Conservation (phyloP, 2,888 invertebrate genomes). For the Hecatera dysodea region DNA sequence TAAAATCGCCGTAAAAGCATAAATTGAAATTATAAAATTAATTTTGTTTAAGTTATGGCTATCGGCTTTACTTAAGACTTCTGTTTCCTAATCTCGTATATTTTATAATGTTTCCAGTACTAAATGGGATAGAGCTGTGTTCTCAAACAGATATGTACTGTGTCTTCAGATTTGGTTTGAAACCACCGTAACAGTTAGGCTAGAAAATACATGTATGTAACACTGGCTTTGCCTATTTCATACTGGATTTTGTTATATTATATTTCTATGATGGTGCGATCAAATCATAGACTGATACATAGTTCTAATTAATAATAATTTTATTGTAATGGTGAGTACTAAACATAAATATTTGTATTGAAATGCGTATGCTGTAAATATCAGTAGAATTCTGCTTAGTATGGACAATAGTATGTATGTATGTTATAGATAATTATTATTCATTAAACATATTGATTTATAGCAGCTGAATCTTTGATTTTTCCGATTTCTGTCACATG, state of each 20-base stretch:
- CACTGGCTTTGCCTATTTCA: conserved; percentile 18
- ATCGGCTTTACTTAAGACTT: conserved; percentile 49
- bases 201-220: conserved; percentile 5
- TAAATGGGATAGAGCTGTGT: conserved; percentile 7
- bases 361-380: conserved; percentile 62
- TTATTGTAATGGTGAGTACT: conserved; percentile 39
- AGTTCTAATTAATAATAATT: conserved; percentile 43
- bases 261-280: conserved; percentile 56
- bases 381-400: conserved; percentile 50
- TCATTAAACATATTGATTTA: conserved; percentile 60
- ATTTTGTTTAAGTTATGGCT: conserved; percentile 48
- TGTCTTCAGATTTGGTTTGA: background rate
- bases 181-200: no score
- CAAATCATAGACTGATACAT: conserved; percentile 61
- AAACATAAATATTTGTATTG: conserved; percentile 52
- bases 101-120: conserved; percentile 31
- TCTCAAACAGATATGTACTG: background rate
- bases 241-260: conserved; percentile 29
- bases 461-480: conserved; percentile 10
- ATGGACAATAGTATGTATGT: conserved; percentile 50
- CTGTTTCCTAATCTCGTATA: conserved; percentile 50
- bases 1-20: conserved; percentile 68
- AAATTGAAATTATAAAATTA: conserved; percentile 35
- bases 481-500: background rate
- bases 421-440: conserved; percentile 61